Percentiles rank a stretch among this genome's conserved stretches.
Evolutionary conservation across 1,140 invertebrate species (phyloP).

Genomic region (Meloidogyne hapla): DNA sequence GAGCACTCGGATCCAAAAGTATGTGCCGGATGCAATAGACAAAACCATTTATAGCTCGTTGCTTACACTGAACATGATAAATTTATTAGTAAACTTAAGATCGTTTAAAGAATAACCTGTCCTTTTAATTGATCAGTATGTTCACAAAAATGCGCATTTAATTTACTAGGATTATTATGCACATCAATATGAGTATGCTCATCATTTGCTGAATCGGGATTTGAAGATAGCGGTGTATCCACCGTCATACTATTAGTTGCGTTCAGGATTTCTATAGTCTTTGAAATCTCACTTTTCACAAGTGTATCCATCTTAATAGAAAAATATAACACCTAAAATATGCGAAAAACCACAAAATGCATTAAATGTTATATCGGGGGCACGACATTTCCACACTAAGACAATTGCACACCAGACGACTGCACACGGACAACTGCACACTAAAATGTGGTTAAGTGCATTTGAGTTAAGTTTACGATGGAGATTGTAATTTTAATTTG

Average conservation of each 20-base stretch:
- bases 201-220: not conserved
- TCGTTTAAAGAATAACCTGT: slow-evolving; percentile 27
- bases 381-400: no score
- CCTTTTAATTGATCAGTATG: slow-evolving; percentile 28
- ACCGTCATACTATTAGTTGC: not conserved
- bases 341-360: no score
- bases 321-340: not conserved
- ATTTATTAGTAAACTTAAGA: not conserved
- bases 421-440: no score
- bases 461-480: no score
- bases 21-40: slow-evolving; percentile 46
- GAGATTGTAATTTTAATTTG: no score
- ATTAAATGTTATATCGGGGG: no score
- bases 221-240: not conserved
- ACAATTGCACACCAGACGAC: no score
- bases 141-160: slow-evolving; percentile 30
- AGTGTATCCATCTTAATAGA: not conserved
- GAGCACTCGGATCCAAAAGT: slow-evolving; percentile 41
- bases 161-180: not conserved
- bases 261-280: not conserved
- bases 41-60: slow-evolving; percentile 44
- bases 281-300: not conserved
- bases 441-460: no score
- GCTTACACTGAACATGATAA: slow-evolving; percentile 40
- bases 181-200: not conserved